Base-by-base conservation (phyloP, 2,888 invertebrate species). In the Noctuana brunneofusca region DNA sequence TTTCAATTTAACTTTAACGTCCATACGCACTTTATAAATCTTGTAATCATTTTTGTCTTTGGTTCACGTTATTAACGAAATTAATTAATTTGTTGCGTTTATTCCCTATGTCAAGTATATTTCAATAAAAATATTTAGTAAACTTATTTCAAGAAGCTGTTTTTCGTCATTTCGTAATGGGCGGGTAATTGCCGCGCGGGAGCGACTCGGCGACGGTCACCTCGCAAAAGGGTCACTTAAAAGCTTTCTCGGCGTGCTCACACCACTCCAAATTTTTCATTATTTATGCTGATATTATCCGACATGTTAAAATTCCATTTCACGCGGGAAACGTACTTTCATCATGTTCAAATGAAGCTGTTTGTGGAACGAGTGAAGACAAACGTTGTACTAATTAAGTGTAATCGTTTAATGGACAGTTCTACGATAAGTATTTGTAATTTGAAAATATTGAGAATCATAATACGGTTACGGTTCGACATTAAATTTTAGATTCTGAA, bases 201-300 rank as follows among this genome's bases (percentile, higher is more conserved):
- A 30, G 66, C 68, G 62, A 43, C n/a, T n/a, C 66, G 67, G 62
- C 48, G 64, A 18, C 70, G 74, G 72, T 71, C 76, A 75, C 73
- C 75, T 73, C 74, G 49, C 54, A 68, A 69, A 71, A 73, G 74
- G 73, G 69, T 67, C 71, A 71, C 69, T 69, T 73, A 68, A 72
- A 73, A 73, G 73, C 74, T 71, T 68, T 70, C 67, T 60, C 63
- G 27, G 5, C 55, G 56, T 22, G 59, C 48, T 54, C 56, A 62
- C 50, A 54, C 67, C 63, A 53, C 38, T 22, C 22, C 20, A 3
- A 56, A 77, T 76, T 75, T 77, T 80, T 78, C 74, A 78, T 76
- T 73, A 78, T 78, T 76, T 78, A 78, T 76, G 75, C 70, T 68
- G 72, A 69, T 70, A 74, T 75, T 71, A 76, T 67, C 68, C 71